phyloP scores from a whole-genome alignment of 1,140 invertebrate species.

The Calephelis nemesis region DNA sequence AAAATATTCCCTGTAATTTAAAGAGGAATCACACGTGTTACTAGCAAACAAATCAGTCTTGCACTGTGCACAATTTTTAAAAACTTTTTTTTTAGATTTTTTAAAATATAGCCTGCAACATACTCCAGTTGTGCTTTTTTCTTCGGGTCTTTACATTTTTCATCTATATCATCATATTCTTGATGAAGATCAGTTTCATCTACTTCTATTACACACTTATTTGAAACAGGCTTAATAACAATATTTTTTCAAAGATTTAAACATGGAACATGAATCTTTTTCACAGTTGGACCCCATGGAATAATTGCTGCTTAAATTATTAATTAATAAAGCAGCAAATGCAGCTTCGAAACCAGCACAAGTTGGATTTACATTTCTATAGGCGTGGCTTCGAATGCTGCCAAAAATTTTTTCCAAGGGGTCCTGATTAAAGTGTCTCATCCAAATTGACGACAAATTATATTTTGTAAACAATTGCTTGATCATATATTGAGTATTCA shows the following conservation, averaged over 20 bases:
- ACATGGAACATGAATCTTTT: conserved; percentile 1
- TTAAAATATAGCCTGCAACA: not conserved
- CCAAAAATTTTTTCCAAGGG: conserved; percentile 36
- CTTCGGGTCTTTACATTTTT: not conserved
- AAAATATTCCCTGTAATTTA: not conserved
- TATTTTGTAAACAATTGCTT: conserved; percentile 19
- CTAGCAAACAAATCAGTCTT: not conserved
- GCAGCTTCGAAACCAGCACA: conserved; percentile 30
- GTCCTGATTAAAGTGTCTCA: conserved; percentile 34
- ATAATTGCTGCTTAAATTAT: conserved; percentile 25
- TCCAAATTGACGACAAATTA: conserved; percentile 28
- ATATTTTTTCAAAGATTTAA: conserved; percentile 1
- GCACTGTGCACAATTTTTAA: not conserved
- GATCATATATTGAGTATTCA: conserved; percentile 13
- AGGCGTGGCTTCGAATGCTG: conserved; percentile 29
- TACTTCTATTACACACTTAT: not conserved
- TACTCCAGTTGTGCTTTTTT: not conserved
- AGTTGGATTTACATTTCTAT: conserved; percentile 28
- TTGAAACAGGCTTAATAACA: not conserved
- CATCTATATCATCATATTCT: not conserved
- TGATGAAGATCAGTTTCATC: not conserved
- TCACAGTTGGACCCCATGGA: conserved; percentile 29
- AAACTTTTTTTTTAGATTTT: not conserved
- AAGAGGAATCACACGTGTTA: not conserved
- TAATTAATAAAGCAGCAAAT: conserved; percentile 21